Evolutionary conservation across 2,113 vertebrate species (phyloP).

Genomic region (Megaceryle torquata): DNA sequence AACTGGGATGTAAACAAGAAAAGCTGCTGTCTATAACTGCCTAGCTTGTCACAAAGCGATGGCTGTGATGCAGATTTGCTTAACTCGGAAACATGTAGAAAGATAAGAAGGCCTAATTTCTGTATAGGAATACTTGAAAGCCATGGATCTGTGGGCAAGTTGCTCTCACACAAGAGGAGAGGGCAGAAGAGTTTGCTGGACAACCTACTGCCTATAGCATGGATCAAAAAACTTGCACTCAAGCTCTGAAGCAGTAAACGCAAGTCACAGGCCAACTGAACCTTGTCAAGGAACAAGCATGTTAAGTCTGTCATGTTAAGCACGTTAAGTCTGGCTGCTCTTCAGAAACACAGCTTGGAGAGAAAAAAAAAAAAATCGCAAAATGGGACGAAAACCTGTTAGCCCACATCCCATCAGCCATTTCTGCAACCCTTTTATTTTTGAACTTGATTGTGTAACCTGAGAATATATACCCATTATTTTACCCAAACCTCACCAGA

Average conservation of each 20-base stretch:
- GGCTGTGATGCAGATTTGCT: not conserved
- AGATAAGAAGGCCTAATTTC: not conserved
- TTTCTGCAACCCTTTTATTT: not conserved
- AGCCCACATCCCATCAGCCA: not conserved
- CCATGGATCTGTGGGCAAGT: not conserved
- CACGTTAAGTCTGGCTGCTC: not conserved
- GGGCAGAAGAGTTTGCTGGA: not conserved
- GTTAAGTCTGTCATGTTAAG: not conserved
- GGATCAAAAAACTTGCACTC: not conserved
- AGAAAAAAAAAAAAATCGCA: not conserved
- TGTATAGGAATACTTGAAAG: not conserved
- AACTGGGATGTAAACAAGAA: not conserved
- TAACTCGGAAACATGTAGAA: not conserved
- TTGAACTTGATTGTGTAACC: not conserved
- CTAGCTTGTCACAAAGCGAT: not conserved
- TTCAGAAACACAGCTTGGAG: not conserved
- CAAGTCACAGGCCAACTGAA: not conserved
- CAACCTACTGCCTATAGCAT: not conserved
- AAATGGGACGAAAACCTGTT: not conserved
- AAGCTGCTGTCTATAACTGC: not conserved
- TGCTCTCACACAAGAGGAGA: not conserved
- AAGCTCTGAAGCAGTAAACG: not conserved
- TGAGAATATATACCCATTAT: not conserved
- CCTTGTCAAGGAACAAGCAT: not conserved
- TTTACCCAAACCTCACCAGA: not conserved